Base-by-base conservation (phyloP, 1,140 invertebrate genomes). In the Mizuhopecten yessoensis region DNA sequence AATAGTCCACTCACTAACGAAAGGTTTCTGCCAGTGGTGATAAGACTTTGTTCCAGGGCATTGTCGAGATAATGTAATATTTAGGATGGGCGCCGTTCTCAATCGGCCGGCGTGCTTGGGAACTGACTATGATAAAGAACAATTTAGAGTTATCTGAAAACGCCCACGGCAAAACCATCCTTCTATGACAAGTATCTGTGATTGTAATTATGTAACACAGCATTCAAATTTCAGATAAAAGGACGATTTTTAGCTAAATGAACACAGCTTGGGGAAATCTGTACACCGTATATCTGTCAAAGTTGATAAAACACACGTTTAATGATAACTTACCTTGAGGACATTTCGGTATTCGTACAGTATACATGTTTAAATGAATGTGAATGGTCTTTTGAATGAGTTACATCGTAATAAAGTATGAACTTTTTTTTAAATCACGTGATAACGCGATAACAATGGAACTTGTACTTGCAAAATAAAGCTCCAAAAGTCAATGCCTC, bases 1-100 rank as follows among this genome's bases (percentile, higher is more conserved):
- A 17, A 29, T 75, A n/a, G 57, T 29, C 2, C 1, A 75, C 23
- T n/a, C 23, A 3, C 57, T 75, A 75, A 75, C 57, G 57, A 75
- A 75, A 75, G 23, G 1, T n/a, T 11, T 5, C 1, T 75, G 57
- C 57, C 57, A 75, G 57, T 75, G 29, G 5, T 75, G 57, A 75
- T 75, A 75, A 75, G 23, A n/a, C 57, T 75, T n/a, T 75, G 57
- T 75, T 75, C 57, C n/a, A n/a, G n/a, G 23, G 57, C 57, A 75
- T n/a, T n/a, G 23, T 9, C 7, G 42, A 13, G 42, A 45, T 45
- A 45, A 75, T 2, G 29, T 29, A 75, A 29, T 75, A 29, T 75
- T 75, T 29, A 75, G 57, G 57, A 75, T 75, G 57, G 57, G 57
- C 57, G 29, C 20, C 5, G 57, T 75, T 75, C n/a, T n/a, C 57